phyloP scores from a whole-genome alignment of 1,140 invertebrate species.

The Hyphantria cunea region DNA sequence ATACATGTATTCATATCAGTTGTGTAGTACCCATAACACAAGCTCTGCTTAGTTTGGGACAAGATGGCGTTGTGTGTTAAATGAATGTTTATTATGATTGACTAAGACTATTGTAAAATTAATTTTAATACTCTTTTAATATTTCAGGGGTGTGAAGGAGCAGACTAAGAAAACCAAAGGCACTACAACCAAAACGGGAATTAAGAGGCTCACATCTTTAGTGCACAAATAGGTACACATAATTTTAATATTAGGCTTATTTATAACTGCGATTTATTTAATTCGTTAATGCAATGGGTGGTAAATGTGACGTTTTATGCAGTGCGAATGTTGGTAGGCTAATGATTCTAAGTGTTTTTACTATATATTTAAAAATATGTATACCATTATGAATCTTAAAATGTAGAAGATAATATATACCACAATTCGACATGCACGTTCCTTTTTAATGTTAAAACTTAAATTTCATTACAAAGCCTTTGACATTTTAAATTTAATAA shows the following conservation, averaged over 20 bases:
- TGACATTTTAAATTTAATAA: slow-evolving; percentile 1
- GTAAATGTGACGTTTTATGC: slow-evolving; percentile 4
- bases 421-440: slow-evolving; percentile 12
- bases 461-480: slow-evolving; percentile 1
- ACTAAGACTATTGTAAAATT: too few relatives aligned
- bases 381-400: too few relatives aligned
- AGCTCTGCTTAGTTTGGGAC: too few relatives aligned
- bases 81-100: too few relatives aligned
- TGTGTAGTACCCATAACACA: too few relatives aligned
- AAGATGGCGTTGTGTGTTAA: too few relatives aligned
- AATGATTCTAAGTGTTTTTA: too few relatives aligned
- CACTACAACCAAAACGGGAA: slow-evolving; percentile 53
- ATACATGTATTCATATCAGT: too few relatives aligned
- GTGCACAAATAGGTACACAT: slow-evolving; percentile 67
- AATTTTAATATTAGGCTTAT: slow-evolving; percentile 29
- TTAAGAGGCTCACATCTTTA: slow-evolving; percentile 66
- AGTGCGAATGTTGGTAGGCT: slow-evolving; percentile 13
- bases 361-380: too few relatives aligned
- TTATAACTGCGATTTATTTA: slow-evolving; percentile 30
- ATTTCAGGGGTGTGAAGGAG: slow-evolving; percentile 77
- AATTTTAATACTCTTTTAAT: neutral
- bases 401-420: neutral
- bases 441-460: slow-evolving; percentile 5
- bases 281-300: slow-evolving; percentile 10
- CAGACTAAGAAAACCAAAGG: slow-evolving; percentile 76